phyloP scores from a whole-genome alignment of 2,113 vertebrate species.

The Zapornia atra region DNA sequence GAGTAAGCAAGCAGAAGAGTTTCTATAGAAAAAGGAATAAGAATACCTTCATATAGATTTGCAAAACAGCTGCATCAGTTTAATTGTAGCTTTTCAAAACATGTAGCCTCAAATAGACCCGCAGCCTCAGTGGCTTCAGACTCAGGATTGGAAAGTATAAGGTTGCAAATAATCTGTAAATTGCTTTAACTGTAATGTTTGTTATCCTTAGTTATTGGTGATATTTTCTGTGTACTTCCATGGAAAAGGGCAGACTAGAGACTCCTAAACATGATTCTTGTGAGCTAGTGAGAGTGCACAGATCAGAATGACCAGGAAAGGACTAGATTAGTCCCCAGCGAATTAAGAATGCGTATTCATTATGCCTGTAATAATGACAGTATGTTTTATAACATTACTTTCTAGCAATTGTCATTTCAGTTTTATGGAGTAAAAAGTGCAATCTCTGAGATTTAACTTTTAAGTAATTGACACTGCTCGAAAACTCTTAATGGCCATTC shows the following conservation, averaged over 20 bases:
- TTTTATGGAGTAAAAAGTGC: background rate
- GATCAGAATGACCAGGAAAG: background rate
- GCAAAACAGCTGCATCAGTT: background rate
- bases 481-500: conserved; percentile 19
- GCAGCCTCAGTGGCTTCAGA: background rate
- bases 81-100: background rate
- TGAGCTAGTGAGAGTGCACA: background rate
- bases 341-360: background rate
- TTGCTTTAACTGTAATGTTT: background rate
- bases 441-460: conserved; percentile 20
- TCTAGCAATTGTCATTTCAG: background rate
- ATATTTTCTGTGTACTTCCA: background rate
- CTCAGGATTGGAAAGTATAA: background rate
- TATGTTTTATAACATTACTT: background rate
- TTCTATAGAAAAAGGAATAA: background rate
- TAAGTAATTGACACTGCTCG: conserved; percentile 1
- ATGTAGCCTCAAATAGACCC: background rate
- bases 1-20: background rate
- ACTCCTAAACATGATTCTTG: background rate
- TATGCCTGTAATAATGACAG: background rate
- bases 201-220: background rate
- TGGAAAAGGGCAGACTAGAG: background rate
- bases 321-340: background rate
- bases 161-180: background rate
- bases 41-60: background rate